Conservation (phyloP, 2,888 invertebrate species). For the Euzetes globulus region DNA sequence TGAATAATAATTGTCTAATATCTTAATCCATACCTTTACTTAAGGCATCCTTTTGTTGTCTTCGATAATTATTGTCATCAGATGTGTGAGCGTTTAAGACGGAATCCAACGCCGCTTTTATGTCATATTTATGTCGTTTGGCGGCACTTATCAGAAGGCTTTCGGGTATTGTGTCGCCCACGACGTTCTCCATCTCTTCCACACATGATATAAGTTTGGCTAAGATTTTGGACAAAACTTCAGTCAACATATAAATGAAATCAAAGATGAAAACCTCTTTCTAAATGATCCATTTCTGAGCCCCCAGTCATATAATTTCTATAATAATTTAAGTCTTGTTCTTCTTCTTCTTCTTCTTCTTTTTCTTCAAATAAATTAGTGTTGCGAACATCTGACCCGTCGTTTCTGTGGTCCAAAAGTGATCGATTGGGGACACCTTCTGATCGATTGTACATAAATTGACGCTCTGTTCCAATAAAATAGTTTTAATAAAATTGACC, state of each 20-base stretch:
- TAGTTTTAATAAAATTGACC: too few relatives aligned
- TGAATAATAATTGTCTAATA: too few relatives aligned
- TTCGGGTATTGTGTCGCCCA: conserved; percentile 69
- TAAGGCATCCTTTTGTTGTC: neutral
- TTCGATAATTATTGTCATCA: conserved; percentile 43
- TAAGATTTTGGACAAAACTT: conserved; percentile 37
- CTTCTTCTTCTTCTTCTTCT: conserved; percentile 61
- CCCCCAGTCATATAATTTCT: conserved; percentile 26
- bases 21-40: neutral
- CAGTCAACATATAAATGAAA: neutral
- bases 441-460: conserved; percentile 30
- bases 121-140: conserved; percentile 63
- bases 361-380: conserved; percentile 58
- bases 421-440: neutral
- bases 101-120: conserved; percentile 63
- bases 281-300: conserved; percentile 44
- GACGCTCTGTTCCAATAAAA: neutral
- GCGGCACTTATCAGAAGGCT: conserved; percentile 64
- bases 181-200: conserved; percentile 68
- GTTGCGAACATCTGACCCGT: neutral
- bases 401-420: neutral
- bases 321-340: conserved; percentile 49
- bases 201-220: conserved; percentile 72
- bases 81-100: conserved; percentile 51
- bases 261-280: conserved; percentile 43